A percentile compares a stretch with the other conserved stretches of the same genome.
Conservation (phyloP, 2,888 invertebrate species). For the Pocota personata region DNA sequence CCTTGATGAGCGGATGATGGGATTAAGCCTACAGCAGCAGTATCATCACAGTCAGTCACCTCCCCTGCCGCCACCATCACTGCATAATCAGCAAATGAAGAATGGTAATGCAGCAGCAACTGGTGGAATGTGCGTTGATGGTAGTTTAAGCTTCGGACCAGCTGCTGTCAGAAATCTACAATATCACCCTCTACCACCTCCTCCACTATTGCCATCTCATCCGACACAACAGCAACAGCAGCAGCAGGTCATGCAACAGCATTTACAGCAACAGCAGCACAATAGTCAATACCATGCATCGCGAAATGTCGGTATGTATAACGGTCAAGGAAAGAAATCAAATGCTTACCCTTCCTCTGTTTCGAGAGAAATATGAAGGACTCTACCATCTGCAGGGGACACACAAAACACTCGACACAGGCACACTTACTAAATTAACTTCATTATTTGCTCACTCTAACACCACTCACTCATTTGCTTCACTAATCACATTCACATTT, state of each 20-base stretch:
- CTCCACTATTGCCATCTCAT: conserved; percentile 78
- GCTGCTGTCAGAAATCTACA: conserved; percentile 53
- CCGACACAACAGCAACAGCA: conserved; percentile 52
- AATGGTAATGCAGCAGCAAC: conserved; percentile 40
- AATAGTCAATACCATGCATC: conserved; percentile 48
- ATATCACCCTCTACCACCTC: conserved; percentile 82
- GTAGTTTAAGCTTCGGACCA: conserved; percentile 76
- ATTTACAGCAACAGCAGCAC: conserved; percentile 55
- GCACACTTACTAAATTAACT: not conserved
- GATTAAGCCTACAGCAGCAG: conserved; percentile 79
- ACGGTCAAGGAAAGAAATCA: conserved; percentile 7
- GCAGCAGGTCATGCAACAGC: conserved; percentile 49
- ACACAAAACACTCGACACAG: conserved; percentile 40
- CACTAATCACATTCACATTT: conserved; percentile 6
- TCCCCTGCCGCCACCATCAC: conserved; percentile 42
- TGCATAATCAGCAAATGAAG: conserved; percentile 61
- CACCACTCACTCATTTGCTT: not conserved
- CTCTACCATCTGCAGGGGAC: conserved; percentile 7
- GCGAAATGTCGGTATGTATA: conserved; percentile 69
- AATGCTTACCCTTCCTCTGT: conserved; percentile 15
- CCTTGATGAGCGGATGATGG: conserved; percentile 76
- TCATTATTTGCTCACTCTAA: not conserved
- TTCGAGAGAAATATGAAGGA: conserved; percentile 1
- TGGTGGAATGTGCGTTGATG: conserved; percentile 31
- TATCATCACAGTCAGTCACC: conserved; percentile 66